Percentiles rank a stretch among this genome's conserved stretches.
Conservation (phyloP, 2,113 vertebrate genomes). For the Ophthalmolycus amberensis region DNA sequence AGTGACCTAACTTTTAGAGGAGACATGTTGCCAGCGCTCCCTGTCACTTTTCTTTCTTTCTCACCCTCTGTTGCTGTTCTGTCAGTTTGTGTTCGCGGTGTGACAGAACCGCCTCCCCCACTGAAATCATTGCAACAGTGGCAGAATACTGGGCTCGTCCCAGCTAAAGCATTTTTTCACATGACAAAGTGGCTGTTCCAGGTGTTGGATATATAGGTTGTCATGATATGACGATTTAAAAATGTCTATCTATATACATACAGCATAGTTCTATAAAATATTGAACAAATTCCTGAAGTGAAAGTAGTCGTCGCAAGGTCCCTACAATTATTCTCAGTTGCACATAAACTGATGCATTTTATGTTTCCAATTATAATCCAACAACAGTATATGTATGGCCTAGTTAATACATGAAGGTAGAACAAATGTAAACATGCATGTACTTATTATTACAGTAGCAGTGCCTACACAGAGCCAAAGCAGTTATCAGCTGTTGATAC, state of each 20-base stretch:
- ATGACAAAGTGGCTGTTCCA: conserved; percentile 14
- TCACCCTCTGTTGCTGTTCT: conserved; percentile 42
- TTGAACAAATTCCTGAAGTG: not conserved
- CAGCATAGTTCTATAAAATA: not conserved
- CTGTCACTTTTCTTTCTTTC: conserved; percentile 53
- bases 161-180: conserved; percentile 10
- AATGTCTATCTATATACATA: not conserved
- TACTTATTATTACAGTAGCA: not conserved
- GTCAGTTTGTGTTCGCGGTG: conserved; percentile 38
- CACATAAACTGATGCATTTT: conserved; percentile 1
- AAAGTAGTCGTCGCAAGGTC: not conserved
- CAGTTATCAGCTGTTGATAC: not conserved
- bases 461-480: not conserved
- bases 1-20: conserved; percentile 53
- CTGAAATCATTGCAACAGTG: conserved; percentile 29
- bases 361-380: not conserved
- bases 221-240: not conserved
- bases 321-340: not conserved
- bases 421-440: not conserved
- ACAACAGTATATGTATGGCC: not conserved
- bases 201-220: conserved; percentile 8
- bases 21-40: conserved; percentile 47
- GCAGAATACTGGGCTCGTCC: conserved; percentile 19
- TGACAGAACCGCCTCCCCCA: conserved; percentile 31
- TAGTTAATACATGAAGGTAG: not conserved